Base-by-base conservation (phyloP, 23 tunicate genomes). In the Phallusia fumigata region DNA sequence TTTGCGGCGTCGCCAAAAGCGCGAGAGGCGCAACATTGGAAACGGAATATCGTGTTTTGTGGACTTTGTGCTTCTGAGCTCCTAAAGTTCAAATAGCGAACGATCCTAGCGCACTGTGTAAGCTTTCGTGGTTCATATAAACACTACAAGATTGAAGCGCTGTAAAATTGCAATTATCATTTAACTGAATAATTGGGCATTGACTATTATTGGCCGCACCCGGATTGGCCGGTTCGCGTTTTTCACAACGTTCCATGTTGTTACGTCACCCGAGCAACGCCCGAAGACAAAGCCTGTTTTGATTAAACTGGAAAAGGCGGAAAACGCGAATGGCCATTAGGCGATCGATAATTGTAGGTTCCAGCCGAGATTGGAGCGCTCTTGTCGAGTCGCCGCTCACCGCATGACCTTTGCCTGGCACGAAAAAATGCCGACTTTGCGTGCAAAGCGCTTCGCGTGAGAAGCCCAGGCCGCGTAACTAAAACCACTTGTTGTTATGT, bases 381-480 rank as follows among this genome's bases (percentile, higher is more conserved):
- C 69, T 21, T 1, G 28, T 22, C 15, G 69, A 24, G 28, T 40
- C 47, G 47, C n/a, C 5, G 47, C 47, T 40, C 47, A 40, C 47
- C 47, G 47, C 69, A 11, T 58, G 69, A 58, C 69, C 69, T 58
- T 58, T 58, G 28, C 69, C 28, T 58, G 69, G 69, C 69, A 58
- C 69, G 28, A 34, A 74, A 30, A 65, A 35, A 36, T 76, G 78
- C 75, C 36, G 21, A 3, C 31, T 32, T 86, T 52, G 90, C 90
- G 90, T 86, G 90, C 90, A 58, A 58, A 79, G 44, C 36, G 19
- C 65, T 76, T 86, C 80, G 84, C 84, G 84, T 81, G 84, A 81
- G 65, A 81, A 65, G 47, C 30, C 76, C 77, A 52, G 47, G n/a
- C 28, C 84, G 64, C 64, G 84, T 65, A 81, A 81, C 52, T 44